Percentiles rank a stretch among this genome's conserved stretches.
phyloP scores from a whole-genome alignment of 2,797 vertebrate genomes.

The Labroides dimidiatus region DNA sequence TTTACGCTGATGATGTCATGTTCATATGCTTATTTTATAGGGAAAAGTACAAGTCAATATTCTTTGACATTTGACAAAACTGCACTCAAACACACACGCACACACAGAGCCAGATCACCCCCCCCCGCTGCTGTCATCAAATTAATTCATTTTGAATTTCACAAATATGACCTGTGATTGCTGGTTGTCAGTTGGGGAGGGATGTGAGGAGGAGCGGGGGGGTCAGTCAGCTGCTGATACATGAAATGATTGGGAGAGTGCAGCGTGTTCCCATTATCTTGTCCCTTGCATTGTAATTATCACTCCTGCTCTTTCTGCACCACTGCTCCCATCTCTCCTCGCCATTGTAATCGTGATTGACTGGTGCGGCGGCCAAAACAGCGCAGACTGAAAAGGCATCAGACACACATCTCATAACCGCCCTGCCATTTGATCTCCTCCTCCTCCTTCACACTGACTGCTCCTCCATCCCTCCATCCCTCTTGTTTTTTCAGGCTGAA shows the following conservation, averaged over 20 bases:
- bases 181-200: constrained; percentile 75
- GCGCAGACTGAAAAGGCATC: constrained; percentile 87
- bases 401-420: constrained; percentile 86
- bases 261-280: constrained; percentile 90
- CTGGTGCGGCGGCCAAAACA: constrained; percentile 88
- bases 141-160: constrained; percentile 83
- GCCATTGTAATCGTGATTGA: constrained; percentile 91
- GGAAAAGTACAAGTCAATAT: constrained; percentile 64
- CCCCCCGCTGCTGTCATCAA: constrained; percentile 63
- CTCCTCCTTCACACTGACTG: constrained; percentile 72
- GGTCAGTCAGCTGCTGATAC: constrained; percentile 84
- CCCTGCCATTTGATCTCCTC: constrained; percentile 84
- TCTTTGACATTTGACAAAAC: constrained; percentile 73
- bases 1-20: constrained; percentile 14
- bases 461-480: constrained; percentile 63
- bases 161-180: constrained; percentile 87
- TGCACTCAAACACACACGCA: constrained; percentile 40
- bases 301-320: constrained; percentile 89
- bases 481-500: constrained; percentile 49
- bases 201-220: constrained; percentile 23
- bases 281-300: constrained; percentile 90
- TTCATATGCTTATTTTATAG: constrained; percentile 37
- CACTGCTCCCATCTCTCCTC: constrained; percentile 87
- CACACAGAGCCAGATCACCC: constrained; percentile 54
- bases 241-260: constrained; percentile 87